These are phyloP conservation scores for Polyergus mexicanus DNA, from an alignment of 1,140 invertebrate species.

Conservation along the genomic window DNA sequence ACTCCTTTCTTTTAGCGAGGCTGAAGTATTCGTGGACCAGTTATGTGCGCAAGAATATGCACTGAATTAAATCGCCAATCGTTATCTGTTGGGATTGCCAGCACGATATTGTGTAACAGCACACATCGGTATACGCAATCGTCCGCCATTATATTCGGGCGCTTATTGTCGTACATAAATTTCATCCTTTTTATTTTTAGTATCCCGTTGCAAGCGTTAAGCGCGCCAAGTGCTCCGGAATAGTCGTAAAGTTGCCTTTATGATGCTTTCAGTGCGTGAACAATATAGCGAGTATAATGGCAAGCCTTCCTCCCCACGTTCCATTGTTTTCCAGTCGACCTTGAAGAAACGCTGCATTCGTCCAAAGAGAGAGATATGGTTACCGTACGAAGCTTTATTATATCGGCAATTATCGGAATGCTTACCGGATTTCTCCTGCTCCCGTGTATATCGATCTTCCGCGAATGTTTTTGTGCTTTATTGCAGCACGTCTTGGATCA, in stretches of 20 bases:
- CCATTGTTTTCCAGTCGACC: slow-evolving; percentile 30
- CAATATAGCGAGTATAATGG: slow-evolving; percentile 14
- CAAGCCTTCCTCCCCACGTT: background rate
- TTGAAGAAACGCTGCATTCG: background rate
- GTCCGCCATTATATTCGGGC: background rate
- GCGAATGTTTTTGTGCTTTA: slow-evolving; percentile 12
- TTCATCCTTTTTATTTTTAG: slow-evolving; percentile 44
- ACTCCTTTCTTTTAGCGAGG: background rate
- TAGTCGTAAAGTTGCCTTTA: slow-evolving; percentile 30
- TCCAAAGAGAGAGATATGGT: background rate
- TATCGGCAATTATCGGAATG: slow-evolving; percentile 11
- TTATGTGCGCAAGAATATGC: background rate
- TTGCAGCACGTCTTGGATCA: slow-evolving; percentile 24
- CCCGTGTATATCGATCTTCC: slow-evolving; percentile 18
- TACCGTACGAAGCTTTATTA: slow-evolving; percentile 31
- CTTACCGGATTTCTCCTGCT: slow-evolving; percentile 1
- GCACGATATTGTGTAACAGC: background rate
- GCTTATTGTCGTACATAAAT: slow-evolving; percentile 24
- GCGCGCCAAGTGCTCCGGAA: slow-evolving; percentile 10
- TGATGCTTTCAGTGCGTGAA: slow-evolving; percentile 2
- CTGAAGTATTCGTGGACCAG: background rate
- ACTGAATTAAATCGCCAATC: slow-evolving; percentile 13
- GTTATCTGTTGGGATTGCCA: background rate
- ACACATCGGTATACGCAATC: slow-evolving; percentile 13
- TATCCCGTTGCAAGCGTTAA: slow-evolving; percentile 25